Percentiles rank a stretch among this genome's conserved stretches.
Conservation (phyloP, 1,140 invertebrate genomes). For the Leptonema lineaticorne region DNA sequence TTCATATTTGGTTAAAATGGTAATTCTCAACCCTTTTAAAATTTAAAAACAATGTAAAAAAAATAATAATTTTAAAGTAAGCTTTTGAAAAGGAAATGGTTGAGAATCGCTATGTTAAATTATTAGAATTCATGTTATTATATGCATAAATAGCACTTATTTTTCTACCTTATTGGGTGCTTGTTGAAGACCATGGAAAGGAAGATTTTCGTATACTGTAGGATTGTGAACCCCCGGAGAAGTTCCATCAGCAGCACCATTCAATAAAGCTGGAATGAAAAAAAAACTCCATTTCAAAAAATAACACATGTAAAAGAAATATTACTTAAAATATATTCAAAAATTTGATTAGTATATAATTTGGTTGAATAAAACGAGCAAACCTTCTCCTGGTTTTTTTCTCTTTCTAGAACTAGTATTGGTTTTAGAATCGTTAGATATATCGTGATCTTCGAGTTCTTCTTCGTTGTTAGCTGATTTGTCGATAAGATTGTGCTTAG, state of each 20-base stretch:
- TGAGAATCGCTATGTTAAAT: too few species aligned
- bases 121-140: background rate
- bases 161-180: conserved; percentile 83
- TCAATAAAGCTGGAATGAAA: conserved; percentile 52
- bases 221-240: conserved; percentile 35
- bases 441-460: conserved; percentile 44
- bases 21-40: too few species aligned
- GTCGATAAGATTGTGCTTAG: background rate
- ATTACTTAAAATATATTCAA: background rate
- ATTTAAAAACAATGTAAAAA: too few species aligned
- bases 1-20: too few species aligned
- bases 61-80: too few species aligned
- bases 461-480: conserved; percentile 44
- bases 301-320: background rate
- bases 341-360: conserved; percentile 2
- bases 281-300: background rate
- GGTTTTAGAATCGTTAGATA: conserved; percentile 42
- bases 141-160: background rate
- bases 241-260: conserved; percentile 53
- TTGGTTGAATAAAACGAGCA: conserved; percentile 45
- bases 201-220: conserved; percentile 80
- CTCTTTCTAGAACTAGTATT: conserved; percentile 63
- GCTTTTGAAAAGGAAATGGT: too few species aligned
- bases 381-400: conserved; percentile 75
- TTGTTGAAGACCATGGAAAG: conserved; percentile 88